phyloP scores from a whole-genome alignment of 2,113 vertebrate genomes.

The Zosterops pallidus region DNA sequence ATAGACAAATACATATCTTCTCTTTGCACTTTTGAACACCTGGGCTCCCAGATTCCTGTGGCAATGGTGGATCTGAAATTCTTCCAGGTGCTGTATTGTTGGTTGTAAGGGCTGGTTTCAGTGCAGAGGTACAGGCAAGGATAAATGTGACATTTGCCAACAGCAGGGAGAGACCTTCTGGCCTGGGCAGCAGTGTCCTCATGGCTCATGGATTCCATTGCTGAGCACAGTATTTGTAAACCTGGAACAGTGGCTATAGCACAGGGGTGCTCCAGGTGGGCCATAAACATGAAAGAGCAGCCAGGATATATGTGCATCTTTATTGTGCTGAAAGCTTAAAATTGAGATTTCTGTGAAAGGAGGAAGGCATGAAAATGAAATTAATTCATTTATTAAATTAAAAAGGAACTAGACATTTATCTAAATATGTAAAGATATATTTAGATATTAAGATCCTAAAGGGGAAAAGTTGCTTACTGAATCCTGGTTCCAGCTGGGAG shows the following conservation, averaged over 20 bases:
- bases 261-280: not conserved
- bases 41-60: fast-evolving
- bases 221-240: not conserved
- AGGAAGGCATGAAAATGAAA: not conserved
- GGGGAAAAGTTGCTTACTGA: not conserved
- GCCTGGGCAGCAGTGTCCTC: not conserved
- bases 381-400: not conserved
- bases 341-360: not conserved
- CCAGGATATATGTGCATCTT: not conserved
- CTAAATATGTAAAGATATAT: not conserved
- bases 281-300: not conserved
- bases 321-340: not conserved
- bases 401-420: not conserved
- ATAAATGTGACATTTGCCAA: not conserved
- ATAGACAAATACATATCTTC: not conserved
- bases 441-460: not conserved
- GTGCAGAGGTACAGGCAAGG: not conserved
- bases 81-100: not conserved
- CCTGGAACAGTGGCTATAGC: not conserved
- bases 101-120: not conserved
- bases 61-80: not conserved
- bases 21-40: not conserved
- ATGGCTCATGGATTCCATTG: not conserved
- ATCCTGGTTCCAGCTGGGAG: not conserved
- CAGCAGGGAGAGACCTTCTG: not conserved